Conservation (phyloP, 2,113 vertebrate species). For the Myocastor coypus region DNA sequence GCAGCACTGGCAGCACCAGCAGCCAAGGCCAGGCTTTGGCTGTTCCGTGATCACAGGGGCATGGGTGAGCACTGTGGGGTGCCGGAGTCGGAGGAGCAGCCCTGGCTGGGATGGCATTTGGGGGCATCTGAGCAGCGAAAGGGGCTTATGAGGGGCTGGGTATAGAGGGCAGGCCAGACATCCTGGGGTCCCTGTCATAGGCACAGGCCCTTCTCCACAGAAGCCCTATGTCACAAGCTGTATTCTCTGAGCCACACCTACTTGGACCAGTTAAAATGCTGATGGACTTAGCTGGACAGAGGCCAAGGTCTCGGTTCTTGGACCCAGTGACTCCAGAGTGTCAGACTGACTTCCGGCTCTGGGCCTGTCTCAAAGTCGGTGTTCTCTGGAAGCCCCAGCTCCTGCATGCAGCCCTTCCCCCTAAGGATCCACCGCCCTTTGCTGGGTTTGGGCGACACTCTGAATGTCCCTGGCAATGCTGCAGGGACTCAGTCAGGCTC, state of each 20-base stretch:
- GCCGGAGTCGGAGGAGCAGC: fast-evolving
- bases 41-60: neutral
- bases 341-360: neutral
- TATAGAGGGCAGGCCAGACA: neutral
- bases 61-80: neutral
- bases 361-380: neutral
- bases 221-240: neutral
- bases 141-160: neutral
- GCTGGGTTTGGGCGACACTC: neutral
- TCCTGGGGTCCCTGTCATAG: neutral
- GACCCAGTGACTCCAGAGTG: neutral
- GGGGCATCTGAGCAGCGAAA: neutral
- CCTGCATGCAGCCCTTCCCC: neutral
- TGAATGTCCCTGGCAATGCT: neutral
- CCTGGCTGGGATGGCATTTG: neutral
- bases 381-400: neutral
- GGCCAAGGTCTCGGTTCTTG: neutral
- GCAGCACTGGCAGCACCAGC: neutral
- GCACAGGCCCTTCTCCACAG: neutral
- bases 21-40: neutral
- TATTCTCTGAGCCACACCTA: neutral
- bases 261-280: neutral
- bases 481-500: neutral
- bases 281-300: neutral
- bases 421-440: neutral